Percentiles rank a stretch among this genome's conserved stretches.
phyloP scores from a whole-genome alignment of 1,140 invertebrate genomes.

The Delia radicum region DNA sequence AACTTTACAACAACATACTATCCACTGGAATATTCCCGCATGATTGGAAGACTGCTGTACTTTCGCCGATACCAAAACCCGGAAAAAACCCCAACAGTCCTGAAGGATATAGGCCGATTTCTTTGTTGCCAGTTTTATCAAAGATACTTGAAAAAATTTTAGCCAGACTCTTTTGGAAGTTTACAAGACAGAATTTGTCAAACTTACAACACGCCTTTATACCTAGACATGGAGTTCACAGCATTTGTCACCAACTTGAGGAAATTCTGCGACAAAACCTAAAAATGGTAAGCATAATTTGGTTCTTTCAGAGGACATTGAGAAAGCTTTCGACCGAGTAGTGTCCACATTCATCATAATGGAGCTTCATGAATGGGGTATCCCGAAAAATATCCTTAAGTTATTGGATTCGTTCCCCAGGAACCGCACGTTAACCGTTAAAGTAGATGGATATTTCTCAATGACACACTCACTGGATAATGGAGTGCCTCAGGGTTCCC shows the following conservation, averaged over 20 bases:
- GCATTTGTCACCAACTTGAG: background rate
- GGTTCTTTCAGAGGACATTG: no score
- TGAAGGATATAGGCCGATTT: conserved; percentile 1
- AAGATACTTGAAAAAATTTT: background rate
- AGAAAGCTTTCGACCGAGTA: no score
- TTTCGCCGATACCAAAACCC: background rate
- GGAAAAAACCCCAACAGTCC: background rate
- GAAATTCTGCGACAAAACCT: background rate
- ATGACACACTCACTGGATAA: background rate
- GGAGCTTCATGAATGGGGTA: background rate
- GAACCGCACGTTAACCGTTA: background rate
- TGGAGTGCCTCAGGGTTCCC: background rate
- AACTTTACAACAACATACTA: background rate
- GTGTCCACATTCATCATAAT: background rate
- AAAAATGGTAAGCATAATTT: background rate
- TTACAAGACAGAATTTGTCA: background rate
- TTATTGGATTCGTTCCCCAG: background rate
- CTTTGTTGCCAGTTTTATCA: background rate
- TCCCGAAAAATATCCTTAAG: background rate
- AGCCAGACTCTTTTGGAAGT: background rate
- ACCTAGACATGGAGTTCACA: background rate
- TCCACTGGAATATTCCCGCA: background rate
- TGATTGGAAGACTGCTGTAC: background rate
- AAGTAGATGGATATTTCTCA: background rate
- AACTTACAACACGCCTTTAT: background rate